phyloP scores from a whole-genome alignment of 2,888 invertebrate species.

The Nemotelus nigrinus region DNA sequence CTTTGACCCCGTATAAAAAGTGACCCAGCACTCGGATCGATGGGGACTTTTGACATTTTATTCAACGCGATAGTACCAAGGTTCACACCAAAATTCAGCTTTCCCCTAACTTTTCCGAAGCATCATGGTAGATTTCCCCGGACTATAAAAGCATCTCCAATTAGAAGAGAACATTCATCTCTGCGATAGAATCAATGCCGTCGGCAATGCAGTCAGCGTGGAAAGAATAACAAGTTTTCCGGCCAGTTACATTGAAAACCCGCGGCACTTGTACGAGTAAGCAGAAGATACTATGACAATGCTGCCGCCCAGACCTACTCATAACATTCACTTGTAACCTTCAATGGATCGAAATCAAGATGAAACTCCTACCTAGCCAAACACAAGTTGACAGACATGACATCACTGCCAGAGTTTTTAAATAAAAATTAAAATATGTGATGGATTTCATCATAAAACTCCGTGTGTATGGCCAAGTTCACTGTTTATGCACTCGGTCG shows the following conservation, averaged over 20 bases:
- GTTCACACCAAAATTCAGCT: too few species aligned
- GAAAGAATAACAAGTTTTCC: conserved; percentile 29
- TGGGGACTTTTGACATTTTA: too few species aligned
- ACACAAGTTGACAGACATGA: conserved; percentile 58
- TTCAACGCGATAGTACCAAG: too few species aligned
- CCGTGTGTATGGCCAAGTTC: too few species aligned
- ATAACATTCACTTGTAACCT: conserved; percentile 43
- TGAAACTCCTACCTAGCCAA: conserved; percentile 51
- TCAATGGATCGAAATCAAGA: conserved; percentile 48
- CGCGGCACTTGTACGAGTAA: conserved; percentile 47
- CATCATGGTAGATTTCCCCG: too few species aligned
- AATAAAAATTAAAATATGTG: too few species aligned
- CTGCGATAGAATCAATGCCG: conserved; percentile 27
- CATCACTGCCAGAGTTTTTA: conserved; percentile 57
- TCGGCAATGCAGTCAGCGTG: conserved; percentile 26
- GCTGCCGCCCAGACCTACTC: conserved; percentile 38
- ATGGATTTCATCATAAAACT: conserved; percentile 48
- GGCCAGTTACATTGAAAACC: conserved; percentile 21
- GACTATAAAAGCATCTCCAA: too few species aligned
- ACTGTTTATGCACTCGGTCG: too few species aligned
- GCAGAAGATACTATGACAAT: conserved; percentile 46
- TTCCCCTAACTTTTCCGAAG: too few species aligned
- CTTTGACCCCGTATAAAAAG: too few species aligned
- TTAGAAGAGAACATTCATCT: conserved; percentile 29
- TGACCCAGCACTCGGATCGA: too few species aligned